These are phyloP conservation scores for human (Homo sapiens) DNA, from an alignment of 2,113 vertebrate species.

Conservation along the genomic window GRCh38 chr4:100643001-100643500, in stretches of 20 bases:
- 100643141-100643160: neutral
- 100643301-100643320: neutral
- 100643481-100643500: neutral
- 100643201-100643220: neutral
- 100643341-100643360: neutral
- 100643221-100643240: neutral
- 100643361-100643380: neutral
- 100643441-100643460: neutral
- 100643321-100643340: neutral
- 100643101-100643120: neutral
- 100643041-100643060: neutral
- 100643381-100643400: neutral
- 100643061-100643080: neutral
- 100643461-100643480: constrained; percentile 22
- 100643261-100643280: neutral
- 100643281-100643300: neutral
- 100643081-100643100: neutral
- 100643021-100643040: neutral
- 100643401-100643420: neutral
- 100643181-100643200: neutral
- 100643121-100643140: neutral
- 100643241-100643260: neutral
- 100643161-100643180: neutral
- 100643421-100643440: neutral
- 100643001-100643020: neutral